phyloP scores from a whole-genome alignment of 2,888 invertebrate species.

The Rhogogaster chlorosoma region DNA sequence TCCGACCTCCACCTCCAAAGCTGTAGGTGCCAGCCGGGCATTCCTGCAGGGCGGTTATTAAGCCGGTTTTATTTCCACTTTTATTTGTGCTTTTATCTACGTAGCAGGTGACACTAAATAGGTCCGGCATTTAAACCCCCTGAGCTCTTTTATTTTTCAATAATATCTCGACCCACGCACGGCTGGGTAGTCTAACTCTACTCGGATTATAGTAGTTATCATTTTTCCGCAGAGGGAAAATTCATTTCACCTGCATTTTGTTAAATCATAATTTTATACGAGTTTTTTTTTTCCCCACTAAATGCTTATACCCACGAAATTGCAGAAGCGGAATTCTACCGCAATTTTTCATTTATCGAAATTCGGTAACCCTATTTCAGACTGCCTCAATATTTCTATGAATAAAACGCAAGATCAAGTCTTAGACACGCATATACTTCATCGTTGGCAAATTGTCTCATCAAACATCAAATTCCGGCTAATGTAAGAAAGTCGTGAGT shows the following conservation, averaged over 20 bases:
- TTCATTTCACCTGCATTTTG: not conserved
- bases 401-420: not conserved
- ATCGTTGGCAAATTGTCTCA: not conserved
- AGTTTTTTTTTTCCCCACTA: not conserved
- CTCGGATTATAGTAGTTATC: slow-evolving; percentile 19
- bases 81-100: slow-evolving; percentile 49
- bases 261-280: not conserved
- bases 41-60: slow-evolving; percentile 40
- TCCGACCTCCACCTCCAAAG: slow-evolving; percentile 4
- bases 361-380: no score
- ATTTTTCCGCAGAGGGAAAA: not conserved
- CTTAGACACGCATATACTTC: not conserved
- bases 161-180: slow-evolving; percentile 22
- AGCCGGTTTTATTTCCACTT: slow-evolving; percentile 45
- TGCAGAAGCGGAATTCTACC: no score
- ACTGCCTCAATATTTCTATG: no score
- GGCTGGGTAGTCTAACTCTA: not conserved
- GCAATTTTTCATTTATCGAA: no score
- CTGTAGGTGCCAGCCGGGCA: slow-evolving; percentile 32
- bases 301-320: no score
- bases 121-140: slow-evolving; percentile 45
- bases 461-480: not conserved
- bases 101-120: slow-evolving; percentile 49
- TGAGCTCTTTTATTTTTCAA: slow-evolving; percentile 44
- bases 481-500: not conserved